Conservation (phyloP, 2,113 vertebrate genomes). For the Phylloscopus trochilus region DNA sequence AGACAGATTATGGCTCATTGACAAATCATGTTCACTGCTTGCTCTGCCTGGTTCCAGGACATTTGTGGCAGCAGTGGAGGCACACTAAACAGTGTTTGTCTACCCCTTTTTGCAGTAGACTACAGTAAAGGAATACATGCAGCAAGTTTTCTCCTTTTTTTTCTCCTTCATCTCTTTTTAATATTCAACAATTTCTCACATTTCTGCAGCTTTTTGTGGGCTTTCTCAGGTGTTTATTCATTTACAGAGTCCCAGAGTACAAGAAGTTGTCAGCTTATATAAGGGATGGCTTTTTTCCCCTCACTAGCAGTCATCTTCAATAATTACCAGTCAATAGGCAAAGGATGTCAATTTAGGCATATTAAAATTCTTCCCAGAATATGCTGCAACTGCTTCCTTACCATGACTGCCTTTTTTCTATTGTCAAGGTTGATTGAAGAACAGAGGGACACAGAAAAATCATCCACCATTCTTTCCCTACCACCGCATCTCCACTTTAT, state of each 20-base stretch:
- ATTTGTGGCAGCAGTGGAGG: neutral
- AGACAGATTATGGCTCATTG: neutral
- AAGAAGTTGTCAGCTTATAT: neutral
- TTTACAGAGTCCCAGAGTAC: neutral
- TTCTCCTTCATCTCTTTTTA: neutral
- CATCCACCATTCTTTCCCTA: neutral
- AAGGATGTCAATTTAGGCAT: neutral
- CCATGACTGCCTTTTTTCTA: neutral
- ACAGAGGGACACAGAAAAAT: neutral
- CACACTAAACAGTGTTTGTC: rapidly evolving
- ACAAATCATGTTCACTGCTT: neutral
- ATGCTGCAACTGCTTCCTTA: neutral
- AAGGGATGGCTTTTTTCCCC: neutral
- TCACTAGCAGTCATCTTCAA: neutral
- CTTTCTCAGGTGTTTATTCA: neutral
- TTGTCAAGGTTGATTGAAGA: neutral
- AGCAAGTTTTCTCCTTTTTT: neutral
- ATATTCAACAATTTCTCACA: neutral
- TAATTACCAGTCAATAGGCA: neutral
- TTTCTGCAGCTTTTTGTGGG: neutral
- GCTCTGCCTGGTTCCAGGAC: neutral
- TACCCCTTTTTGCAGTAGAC: neutral
- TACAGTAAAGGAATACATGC: neutral
- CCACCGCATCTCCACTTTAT: neutral
- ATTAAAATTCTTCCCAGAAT: neutral